phyloP scores from a whole-genome alignment of 2,888 invertebrate species.

The Erebia ligea region DNA sequence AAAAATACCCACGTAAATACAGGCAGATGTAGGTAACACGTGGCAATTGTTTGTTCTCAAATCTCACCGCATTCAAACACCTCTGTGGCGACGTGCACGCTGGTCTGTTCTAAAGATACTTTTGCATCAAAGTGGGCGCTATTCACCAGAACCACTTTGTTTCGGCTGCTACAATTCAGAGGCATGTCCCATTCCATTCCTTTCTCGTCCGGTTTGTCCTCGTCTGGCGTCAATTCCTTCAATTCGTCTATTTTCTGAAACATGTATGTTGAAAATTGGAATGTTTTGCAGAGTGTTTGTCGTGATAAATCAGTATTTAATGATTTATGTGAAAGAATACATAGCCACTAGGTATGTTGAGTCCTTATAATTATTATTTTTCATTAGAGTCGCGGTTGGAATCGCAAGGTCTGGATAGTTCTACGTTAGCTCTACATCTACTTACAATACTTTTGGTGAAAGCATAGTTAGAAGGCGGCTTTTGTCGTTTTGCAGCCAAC shows the following conservation, averaged over 20 bases:
- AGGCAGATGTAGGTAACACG: neutral
- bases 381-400: no score
- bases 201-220: constrained; percentile 42
- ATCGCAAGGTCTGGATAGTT: no score
- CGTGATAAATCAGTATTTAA: no score
- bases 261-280: constrained; percentile 33
- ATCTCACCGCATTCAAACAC: constrained; percentile 74
- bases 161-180: constrained; percentile 56
- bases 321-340: no score
- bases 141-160: constrained; percentile 54
- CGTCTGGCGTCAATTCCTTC: constrained; percentile 55
- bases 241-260: constrained; percentile 60
- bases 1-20: constrained; percentile 9
- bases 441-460: constrained; percentile 69
- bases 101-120: constrained; percentile 65
- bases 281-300: neutral
- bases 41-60: constrained; percentile 29
- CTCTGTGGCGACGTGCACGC: constrained; percentile 67
- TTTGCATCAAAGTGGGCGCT: constrained; percentile 65
- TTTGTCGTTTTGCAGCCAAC: constrained; percentile 49
- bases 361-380: no score
- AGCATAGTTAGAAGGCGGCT: constrained; percentile 52
- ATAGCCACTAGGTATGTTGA: no score
- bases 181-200: constrained; percentile 51
- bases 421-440: neutral